Conservation (phyloP, 1,140 invertebrate species). For the Eumeta japonica region DNA sequence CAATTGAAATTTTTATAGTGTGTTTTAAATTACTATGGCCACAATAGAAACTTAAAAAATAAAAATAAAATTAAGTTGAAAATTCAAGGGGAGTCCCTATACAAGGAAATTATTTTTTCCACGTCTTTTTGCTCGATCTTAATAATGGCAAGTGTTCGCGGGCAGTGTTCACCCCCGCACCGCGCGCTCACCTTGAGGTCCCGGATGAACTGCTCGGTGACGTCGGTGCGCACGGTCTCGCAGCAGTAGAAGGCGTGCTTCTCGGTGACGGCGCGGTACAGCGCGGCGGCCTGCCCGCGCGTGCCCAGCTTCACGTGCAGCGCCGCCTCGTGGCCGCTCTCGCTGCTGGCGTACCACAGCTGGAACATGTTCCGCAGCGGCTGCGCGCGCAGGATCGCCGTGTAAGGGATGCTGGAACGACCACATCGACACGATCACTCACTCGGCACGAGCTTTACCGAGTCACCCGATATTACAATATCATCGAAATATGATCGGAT, state of each 20-base stretch:
- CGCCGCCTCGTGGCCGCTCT: constrained; percentile 68
- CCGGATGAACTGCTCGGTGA: constrained; percentile 83
- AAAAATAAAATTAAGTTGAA: too few relatives aligned
- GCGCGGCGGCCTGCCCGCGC: constrained; percentile 71
- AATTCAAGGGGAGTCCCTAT: too few relatives aligned
- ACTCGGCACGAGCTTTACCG: background rate
- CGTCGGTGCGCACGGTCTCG: constrained; percentile 83
- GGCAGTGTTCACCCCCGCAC: background rate
- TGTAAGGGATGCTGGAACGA: constrained; percentile 75
- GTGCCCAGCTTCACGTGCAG: constrained; percentile 80
- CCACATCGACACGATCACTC: constrained; percentile 7
- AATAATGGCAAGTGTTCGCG: too few relatives aligned
- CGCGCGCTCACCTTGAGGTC: constrained; percentile 71
- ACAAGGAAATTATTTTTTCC: too few relatives aligned
- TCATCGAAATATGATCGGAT: too few relatives aligned
- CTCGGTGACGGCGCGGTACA: constrained; percentile 87
- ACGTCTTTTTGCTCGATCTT: too few relatives aligned
- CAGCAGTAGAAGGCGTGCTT: constrained; percentile 90
- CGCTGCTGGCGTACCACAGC: constrained; percentile 69
- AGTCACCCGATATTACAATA: background rate
- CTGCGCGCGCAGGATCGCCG: constrained; percentile 77
- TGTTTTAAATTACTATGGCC: too few relatives aligned
- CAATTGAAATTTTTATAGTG: too few relatives aligned
- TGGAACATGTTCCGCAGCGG: constrained; percentile 74
- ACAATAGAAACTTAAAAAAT: too few relatives aligned